phyloP scores from a whole-genome alignment of 2,797 vertebrate species.

The Florisuga fusca region DNA sequence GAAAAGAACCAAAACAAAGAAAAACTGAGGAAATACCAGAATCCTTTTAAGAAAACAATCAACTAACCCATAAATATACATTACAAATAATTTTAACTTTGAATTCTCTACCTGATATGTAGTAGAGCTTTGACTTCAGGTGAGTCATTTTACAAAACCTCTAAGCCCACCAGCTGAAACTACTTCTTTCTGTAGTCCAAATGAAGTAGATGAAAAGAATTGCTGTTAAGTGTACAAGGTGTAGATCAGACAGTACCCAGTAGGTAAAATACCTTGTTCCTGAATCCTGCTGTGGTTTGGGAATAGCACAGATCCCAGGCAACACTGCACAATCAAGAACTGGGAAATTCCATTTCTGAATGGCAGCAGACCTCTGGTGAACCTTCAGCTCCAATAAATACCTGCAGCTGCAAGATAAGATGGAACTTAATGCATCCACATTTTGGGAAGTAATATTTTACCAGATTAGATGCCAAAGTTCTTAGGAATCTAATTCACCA shows the following conservation, averaged over 20 bases:
- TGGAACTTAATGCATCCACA: not conserved
- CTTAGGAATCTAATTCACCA: not conserved
- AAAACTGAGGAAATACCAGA: not conserved
- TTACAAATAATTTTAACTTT: not conserved
- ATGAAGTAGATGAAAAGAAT: not conserved
- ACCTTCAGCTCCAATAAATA: not conserved
- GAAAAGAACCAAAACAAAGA: not conserved
- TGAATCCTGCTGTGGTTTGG: not conserved
- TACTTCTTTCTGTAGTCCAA: not conserved
- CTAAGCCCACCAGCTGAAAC: not conserved
- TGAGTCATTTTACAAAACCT: not conserved
- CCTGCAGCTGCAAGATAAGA: not conserved
- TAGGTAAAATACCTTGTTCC: not conserved
- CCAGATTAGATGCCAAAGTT: not conserved
- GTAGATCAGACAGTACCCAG: not conserved
- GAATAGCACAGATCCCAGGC: not conserved
- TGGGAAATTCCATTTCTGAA: not conserved
- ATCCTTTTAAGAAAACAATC: not conserved
- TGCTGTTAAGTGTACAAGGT: rapidly evolving
- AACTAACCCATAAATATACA: not conserved
- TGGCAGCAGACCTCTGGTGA: not conserved
- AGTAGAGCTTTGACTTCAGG: not conserved
- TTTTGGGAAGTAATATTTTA: not conserved
- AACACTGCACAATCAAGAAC: not conserved
- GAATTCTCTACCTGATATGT: not conserved